These are phyloP conservation scores for Elegia similella DNA, from an alignment of 2,888 invertebrate species.

Conservation along the genomic window DNA sequence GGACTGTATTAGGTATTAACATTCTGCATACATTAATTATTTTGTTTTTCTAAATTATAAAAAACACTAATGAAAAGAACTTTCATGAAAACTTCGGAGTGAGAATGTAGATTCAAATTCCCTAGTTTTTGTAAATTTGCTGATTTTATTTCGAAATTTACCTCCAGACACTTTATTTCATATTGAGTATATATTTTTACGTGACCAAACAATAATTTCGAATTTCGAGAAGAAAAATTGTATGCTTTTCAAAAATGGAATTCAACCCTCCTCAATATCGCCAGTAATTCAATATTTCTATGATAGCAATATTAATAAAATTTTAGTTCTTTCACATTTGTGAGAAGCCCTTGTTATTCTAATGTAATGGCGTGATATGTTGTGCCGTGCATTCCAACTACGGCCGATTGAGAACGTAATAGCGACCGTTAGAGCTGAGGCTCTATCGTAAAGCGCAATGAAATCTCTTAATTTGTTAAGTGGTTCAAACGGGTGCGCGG, in stretches of 20 bases:
- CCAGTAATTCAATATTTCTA: conserved; percentile 6
- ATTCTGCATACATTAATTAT: too few species aligned
- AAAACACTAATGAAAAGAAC: too few species aligned
- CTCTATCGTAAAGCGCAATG: conserved; percentile 3
- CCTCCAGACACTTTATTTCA: too few species aligned
- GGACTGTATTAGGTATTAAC: too few species aligned
- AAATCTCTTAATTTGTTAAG: conserved; percentile 7
- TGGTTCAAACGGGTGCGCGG: neutral
- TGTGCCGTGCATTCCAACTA: neutral
- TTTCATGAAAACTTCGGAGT: too few species aligned
- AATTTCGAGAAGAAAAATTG: neutral
- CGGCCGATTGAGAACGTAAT: conserved; percentile 5
- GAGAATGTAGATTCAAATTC: too few species aligned
- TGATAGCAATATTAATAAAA: conserved; percentile 9
- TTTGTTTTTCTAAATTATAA: too few species aligned
- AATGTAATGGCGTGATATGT: conserved; percentile 1
- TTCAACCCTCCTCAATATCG: neutral
- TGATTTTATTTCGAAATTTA: too few species aligned
- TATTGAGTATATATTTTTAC: too few species aligned
- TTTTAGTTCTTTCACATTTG: conserved; percentile 8
- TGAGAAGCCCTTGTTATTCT: conserved; percentile 11
- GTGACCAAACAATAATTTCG: neutral
- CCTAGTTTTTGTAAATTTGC: too few species aligned
- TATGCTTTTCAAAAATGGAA: neutral
- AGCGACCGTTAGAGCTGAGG: conserved; percentile 2